Conservation (phyloP, 2,888 invertebrate species). For the Yponomeuta cagnagella region DNA sequence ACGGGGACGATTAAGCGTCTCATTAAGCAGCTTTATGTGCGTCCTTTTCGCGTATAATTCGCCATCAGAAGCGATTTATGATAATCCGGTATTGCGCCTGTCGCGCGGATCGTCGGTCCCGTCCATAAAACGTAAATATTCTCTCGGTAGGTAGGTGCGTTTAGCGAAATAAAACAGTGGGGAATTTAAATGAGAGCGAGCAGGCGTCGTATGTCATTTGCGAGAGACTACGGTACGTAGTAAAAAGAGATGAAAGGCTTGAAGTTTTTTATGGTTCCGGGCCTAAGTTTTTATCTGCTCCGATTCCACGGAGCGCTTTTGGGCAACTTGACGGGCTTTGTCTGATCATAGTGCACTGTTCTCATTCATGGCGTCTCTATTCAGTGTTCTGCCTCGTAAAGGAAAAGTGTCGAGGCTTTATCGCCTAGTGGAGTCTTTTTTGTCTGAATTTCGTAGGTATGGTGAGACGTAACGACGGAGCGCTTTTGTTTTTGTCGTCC, state of each 20-base stretch:
- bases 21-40: constrained; percentile 37
- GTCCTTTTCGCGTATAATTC: constrained; percentile 29
- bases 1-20: constrained; percentile 40
- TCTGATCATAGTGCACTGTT: neutral
- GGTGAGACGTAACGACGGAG: neutral
- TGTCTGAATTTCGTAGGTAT: neutral
- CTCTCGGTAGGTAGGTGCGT: constrained; percentile 17
- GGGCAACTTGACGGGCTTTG: neutral
- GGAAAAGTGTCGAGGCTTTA: neutral
- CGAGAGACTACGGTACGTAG: constrained; percentile 10
- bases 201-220: constrained; percentile 15
- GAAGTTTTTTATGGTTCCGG: constrained; percentile 7
- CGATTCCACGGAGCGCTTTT: constrained; percentile 4
- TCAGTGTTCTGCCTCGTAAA: neutral
- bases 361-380: neutral
- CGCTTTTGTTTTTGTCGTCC: neutral
- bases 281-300: constrained; percentile 10
- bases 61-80: constrained; percentile 26
- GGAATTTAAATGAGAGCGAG: constrained; percentile 14
- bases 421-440: neutral
- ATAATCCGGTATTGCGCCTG: constrained; percentile 24
- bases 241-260: constrained; percentile 12
- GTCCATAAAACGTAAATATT: constrained; percentile 38
- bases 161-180: constrained; percentile 15
- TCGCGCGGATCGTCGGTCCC: constrained; percentile 23